These are phyloP conservation scores for Torymus tubicola DNA, from an alignment of 2,888 invertebrate genomes.

Conservation along the genomic window DNA sequence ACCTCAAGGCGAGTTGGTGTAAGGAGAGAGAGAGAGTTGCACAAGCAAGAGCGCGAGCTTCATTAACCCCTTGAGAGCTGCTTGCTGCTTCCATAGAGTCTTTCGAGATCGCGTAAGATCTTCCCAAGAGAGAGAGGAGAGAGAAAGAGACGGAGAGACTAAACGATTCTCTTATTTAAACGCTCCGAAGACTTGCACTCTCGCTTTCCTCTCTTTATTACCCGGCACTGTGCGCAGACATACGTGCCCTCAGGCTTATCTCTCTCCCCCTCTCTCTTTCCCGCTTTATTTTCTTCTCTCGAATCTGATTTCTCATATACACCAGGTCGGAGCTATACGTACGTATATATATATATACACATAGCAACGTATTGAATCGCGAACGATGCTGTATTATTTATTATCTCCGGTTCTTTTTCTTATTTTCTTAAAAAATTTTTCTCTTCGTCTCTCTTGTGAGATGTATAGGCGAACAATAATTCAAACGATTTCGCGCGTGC, in stretches of 20 bases:
- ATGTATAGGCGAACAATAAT: no score
- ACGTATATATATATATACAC: not conserved
- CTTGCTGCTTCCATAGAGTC: not conserved
- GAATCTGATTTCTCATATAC: not conserved
- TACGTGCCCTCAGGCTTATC: not conserved
- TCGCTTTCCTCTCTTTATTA: constrained; percentile 18
- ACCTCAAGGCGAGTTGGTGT: constrained; percentile 55
- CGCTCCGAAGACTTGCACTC: not conserved
- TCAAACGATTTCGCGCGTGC: no score
- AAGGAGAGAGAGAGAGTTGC: constrained; percentile 8
- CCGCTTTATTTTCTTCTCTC: not conserved
- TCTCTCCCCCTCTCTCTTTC: not conserved
- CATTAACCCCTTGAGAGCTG: constrained; percentile 24
- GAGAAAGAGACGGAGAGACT: not conserved
- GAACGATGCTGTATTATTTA: not conserved
- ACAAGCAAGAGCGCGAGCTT: constrained; percentile 8
- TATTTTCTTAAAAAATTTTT: no score
- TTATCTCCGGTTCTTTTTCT: not conserved
- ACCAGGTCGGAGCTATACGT: not conserved
- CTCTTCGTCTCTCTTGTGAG: no score
- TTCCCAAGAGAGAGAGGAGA: no score
- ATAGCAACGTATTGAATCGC: no score
- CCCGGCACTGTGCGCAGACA: not conserved
- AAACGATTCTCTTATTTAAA: constrained; percentile 31
- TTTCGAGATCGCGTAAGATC: constrained; percentile 12